Percentiles rank a stretch among this genome's conserved stretches.
These are phyloP conservation scores for Melierax canorus DNA, from an alignment of 2,113 vertebrate genomes.

Conservation along the genomic window DNA sequence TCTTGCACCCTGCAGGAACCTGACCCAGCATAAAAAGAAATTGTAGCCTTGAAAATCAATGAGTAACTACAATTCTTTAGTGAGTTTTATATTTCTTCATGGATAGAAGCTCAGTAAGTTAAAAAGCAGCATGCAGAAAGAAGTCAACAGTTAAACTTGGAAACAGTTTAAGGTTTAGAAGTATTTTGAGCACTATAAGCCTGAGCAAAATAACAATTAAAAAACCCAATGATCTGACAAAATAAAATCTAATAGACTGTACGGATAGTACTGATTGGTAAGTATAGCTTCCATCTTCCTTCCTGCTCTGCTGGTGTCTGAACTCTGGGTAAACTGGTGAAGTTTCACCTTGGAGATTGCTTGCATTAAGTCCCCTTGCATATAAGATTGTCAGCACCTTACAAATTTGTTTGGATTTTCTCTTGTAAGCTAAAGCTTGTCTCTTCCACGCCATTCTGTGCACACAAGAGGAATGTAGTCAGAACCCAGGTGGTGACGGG, in stretches of 20 bases:
- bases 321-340: not conserved
- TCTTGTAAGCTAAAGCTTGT: not conserved
- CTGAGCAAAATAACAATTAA: not conserved
- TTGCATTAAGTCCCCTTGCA: too few relatives aligned
- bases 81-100: not conserved
- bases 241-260: accelerated
- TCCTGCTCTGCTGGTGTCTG: too few relatives aligned
- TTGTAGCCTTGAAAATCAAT: not conserved
- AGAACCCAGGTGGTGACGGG: not conserved
- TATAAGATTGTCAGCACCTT: not conserved
- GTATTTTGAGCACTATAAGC: not conserved
- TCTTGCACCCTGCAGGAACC: not conserved
- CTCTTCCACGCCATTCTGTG: not conserved
- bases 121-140: not conserved
- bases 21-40: not conserved
- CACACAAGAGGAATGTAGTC: not conserved
- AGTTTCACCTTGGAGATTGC: not conserved
- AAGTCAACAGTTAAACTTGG: not conserved
- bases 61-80: not conserved
- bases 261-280: not conserved
- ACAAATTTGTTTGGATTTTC: not conserved
- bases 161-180: not conserved
- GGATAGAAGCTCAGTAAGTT: not conserved
- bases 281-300: accelerated
- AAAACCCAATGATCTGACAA: not conserved